phyloP scores from a whole-genome alignment of 2,797 vertebrate species.

The Brachymystax lenok region DNA sequence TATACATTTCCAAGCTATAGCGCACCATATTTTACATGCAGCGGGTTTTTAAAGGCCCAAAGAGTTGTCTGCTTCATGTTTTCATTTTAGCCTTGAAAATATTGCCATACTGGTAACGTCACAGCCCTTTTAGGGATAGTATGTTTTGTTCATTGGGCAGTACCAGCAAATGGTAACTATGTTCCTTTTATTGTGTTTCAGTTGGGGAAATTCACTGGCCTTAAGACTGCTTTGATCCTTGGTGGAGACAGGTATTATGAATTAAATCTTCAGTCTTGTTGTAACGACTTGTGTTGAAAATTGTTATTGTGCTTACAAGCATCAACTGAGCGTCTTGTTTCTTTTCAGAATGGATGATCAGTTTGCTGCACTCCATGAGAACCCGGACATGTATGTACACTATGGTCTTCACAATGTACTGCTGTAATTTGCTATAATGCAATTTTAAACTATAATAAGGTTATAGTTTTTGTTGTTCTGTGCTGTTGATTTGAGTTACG shows the following conservation, averaged over 20 bases:
- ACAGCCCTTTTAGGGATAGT: not conserved
- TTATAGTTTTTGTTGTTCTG: not conserved
- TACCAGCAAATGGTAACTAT: not conserved
- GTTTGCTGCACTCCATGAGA: conserved; percentile 95
- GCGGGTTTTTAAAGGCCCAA: too few species aligned
- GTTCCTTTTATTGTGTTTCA: conserved; percentile 45
- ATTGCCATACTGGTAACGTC: too few species aligned
- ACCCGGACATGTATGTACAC: conserved; percentile 91
- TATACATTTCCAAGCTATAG: too few species aligned
- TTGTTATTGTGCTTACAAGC: not conserved
- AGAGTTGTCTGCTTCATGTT: too few species aligned
- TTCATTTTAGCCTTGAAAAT: too few species aligned
- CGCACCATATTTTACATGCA: too few species aligned
- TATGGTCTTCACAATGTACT: not conserved
- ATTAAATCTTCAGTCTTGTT: not conserved
- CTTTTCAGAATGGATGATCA: conserved; percentile 92
- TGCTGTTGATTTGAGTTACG: not conserved
- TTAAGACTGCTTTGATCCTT: conserved; percentile 91
- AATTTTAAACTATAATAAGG: not conserved
- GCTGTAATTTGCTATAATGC: not conserved
- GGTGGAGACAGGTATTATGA: conserved; percentile 91
- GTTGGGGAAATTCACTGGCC: conserved; percentile 91
- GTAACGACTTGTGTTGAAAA: too few species aligned
- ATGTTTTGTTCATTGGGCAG: not conserved
- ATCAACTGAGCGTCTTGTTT: conserved; percentile 23